phyloP scores from a whole-genome alignment of 2,888 invertebrate genomes.

The Andrena haemorrhoa region DNA sequence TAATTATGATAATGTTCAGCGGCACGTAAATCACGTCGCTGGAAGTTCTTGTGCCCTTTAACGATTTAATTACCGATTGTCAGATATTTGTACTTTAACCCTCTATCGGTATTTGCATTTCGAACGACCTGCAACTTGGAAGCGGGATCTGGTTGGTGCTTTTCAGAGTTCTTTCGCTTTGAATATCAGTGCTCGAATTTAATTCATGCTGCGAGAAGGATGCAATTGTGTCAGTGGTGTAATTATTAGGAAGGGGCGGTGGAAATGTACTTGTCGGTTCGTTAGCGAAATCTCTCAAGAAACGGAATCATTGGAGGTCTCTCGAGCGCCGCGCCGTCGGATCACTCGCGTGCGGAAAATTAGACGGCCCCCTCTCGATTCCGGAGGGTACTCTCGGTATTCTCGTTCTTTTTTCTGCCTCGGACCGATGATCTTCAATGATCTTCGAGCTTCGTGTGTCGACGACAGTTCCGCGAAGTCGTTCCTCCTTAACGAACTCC shows the following conservation, averaged over 20 bases:
- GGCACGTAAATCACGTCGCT: constrained; percentile 29
- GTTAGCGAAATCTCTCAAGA: constrained; percentile 50
- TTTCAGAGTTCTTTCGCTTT: neutral
- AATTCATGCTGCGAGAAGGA: constrained; percentile 11
- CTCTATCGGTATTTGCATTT: constrained; percentile 11
- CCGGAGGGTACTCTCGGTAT: constrained; percentile 53
- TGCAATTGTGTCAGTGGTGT: neutral
- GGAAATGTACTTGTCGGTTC: constrained; percentile 35
- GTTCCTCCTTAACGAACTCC: constrained; percentile 30
- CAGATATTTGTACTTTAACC: constrained; percentile 18
- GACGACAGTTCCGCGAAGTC: constrained; percentile 61
- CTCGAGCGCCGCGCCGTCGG: constrained; percentile 69
- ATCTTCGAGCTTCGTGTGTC: constrained; percentile 59
- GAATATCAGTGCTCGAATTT: constrained; percentile 13
- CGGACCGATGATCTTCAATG: constrained; percentile 57
- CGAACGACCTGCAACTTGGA: neutral
- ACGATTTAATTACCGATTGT: constrained; percentile 27
- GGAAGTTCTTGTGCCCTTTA: constrained; percentile 9
- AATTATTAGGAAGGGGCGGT: constrained; percentile 26
- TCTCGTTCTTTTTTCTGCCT: constrained; percentile 32
- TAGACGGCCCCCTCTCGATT: constrained; percentile 68
- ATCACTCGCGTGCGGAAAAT: constrained; percentile 76
- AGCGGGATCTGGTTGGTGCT: too few relatives aligned
- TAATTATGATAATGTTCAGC: constrained; percentile 42
- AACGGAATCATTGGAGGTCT: constrained; percentile 27